Percentiles rank a stretch among this genome's conserved stretches.
These are phyloP conservation scores for Uloborus diversus DNA, from an alignment of 1,140 invertebrate genomes.

Conservation along the genomic window DNA sequence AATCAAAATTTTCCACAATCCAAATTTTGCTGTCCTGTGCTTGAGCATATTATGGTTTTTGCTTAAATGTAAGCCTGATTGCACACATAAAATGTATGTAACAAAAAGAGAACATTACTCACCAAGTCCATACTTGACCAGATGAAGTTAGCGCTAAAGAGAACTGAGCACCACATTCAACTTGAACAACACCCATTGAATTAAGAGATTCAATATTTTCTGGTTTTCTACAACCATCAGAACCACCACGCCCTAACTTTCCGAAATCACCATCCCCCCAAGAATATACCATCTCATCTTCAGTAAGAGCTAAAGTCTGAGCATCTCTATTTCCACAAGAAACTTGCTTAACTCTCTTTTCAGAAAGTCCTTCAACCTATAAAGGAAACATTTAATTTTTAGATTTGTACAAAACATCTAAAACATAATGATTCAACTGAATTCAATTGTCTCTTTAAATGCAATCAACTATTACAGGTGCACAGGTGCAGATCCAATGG, in stretches of 20 bases:
- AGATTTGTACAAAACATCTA: too few relatives aligned
- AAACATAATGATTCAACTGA: too few relatives aligned
- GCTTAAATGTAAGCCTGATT: too few relatives aligned
- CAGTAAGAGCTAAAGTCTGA: conserved; percentile 89
- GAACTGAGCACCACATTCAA: conserved; percentile 96
- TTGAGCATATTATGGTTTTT: too few relatives aligned
- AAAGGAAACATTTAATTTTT: too few relatives aligned
- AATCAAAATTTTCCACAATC: too few relatives aligned
- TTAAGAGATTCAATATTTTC: conserved; percentile 87
- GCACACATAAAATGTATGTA: neutral
- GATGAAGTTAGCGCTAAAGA: conserved; percentile 88
- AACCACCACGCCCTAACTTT: conserved; percentile 68
- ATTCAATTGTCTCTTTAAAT: too few relatives aligned
- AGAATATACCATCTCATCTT: conserved; percentile 87
- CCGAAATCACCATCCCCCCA: conserved; percentile 82
- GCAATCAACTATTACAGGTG: too few relatives aligned
- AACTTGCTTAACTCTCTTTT: conserved; percentile 69
- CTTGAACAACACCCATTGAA: conserved; percentile 85
- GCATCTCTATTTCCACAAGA: conserved; percentile 95
- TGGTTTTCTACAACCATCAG: conserved; percentile 85
- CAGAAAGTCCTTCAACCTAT: conserved; percentile 66
- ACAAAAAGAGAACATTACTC: conserved; percentile 45
- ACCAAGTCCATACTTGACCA: conserved; percentile 94
- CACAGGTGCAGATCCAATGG: too few relatives aligned
- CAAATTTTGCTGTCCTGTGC: too few relatives aligned